Base-by-base conservation (phyloP, 2,888 invertebrate species). In the Hemithea aestivaria region DNA sequence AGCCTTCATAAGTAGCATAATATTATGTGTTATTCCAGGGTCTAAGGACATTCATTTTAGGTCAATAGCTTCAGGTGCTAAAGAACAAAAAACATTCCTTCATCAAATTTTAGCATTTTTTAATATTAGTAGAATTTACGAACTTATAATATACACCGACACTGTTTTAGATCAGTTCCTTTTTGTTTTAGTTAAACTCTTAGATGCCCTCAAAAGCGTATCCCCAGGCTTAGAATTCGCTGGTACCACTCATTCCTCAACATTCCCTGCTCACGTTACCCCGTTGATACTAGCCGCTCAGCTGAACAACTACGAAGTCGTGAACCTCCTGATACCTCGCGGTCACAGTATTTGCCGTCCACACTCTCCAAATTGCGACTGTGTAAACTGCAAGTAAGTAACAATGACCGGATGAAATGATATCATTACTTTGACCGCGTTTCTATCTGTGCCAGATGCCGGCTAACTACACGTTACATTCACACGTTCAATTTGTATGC, bases 271-370 rank as follows among this genome's bases (percentile, higher is more conserved):
- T 7, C 90, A 92, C 62, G 85, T 93, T 5, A 93, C 92, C 0
- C 93, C 94, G 0, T 71, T 94, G 16, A 89, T 91, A 29, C 76
- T 93, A 7, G 93, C 93, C 6, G 92, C 93, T 2, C 91, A 92
- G 58, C 88, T 88, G 53, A 93, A 93, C 5, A 91, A 91, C 61
- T 93, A 90, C 58, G 92, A 93, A 61, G 89, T 93, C 26, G 90
- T 94, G 27, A 87, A 90, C 51, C 72, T 92, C 63, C 83, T 94
- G 35, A 82, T 92, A 7, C 85, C 89, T 22, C 78, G 93, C 21
- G 91, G 91, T 7, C 93, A 94, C 61, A 75, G 68, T n/a, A 89
- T 94, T 20, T 71, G 72, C 7, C 88, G 88, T 52, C 93, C 93
- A 0, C 93, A 93, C 68, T 67, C 80, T 1, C 88, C 91, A 0